Evolutionary conservation across 2,888 invertebrate species (phyloP), one percentile per base, ranked within the genome.

Genomic region (Drosophila cyrtoloma): DNA sequence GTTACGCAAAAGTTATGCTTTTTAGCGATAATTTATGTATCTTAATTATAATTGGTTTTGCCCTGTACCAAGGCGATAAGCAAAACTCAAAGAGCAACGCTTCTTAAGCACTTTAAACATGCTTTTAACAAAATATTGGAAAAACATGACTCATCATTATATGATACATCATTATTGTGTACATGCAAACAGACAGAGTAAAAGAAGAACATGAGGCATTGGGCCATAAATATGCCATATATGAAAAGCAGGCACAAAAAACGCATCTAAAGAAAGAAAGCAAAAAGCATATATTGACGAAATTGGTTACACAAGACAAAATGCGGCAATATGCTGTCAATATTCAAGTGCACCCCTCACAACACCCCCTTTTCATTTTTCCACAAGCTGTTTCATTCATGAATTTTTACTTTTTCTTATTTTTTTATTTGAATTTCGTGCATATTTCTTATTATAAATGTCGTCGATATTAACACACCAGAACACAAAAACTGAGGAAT

Each of bases 401-500:
- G 52, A 35, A 32, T 55, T 63, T 64, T 47, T 33, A 33, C 14
- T 2, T 47, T 37, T 42, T 35, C 26, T 5, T 30, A 5, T n/a
- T 33, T 7, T 32, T 26, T 42, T 44, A 16, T 59, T 56, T 28
- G 10, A 7, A 61, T 57, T 73, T 78, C 75, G 52, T 71, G 79
- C 70, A 73, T 71, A 73, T 82, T 81, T 82, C 70, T 71, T 78
- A 78, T 81, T 75, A 44, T 44, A 78, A 68, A 75, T 62, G 58
- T 69, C 71, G 61, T 65, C 72, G 68, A 81, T 81, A 81, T 81
- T 81, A 81, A 78, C 72, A 72, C 70, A 60, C 64, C 62, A 26
- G 16, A 22, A 37, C 6, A 79, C 66, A 74, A 70, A 71, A 74
- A 57, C 65, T 65, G 65, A 72, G 71, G 70, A 78, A 81, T 65